Evolutionary conservation across 2,888 invertebrate species (phyloP), one percentile per base, ranked within the genome.

Genomic region (Machimus rusticus): DNA sequence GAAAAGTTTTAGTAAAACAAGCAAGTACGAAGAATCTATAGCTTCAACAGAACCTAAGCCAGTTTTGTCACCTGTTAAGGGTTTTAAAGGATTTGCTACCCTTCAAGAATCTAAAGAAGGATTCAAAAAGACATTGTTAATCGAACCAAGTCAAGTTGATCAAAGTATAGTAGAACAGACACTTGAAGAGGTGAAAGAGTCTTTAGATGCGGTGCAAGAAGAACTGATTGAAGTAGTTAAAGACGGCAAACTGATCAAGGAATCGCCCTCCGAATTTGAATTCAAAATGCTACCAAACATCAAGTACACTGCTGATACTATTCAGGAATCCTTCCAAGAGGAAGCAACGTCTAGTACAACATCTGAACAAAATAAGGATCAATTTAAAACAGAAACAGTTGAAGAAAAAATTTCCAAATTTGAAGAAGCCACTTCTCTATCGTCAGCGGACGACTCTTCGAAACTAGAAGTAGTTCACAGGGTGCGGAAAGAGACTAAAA

Each of bases 251-350:
- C 94, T 94, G 82, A 95, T 95, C 89, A 95, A 96, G 90, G 95
- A 96, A 89, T 95, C 96, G 0, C 95, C 96, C 4, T 95, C 95
- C 1, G 96, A 96, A 91, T 96, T 96, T 90, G 95, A 96, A 90
- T 95, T 96, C 87, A 95, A 95, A 91, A 92, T 95, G 91, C 92
- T 94, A 78, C 93, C 94, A 31, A 92, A 93, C 89, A 91, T 92
- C 3, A 93, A 93, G 85, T 93, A 94, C 74, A 93, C 93, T 23
- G 89, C 89, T 9, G 91, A 90, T 34, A 91, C 90, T 28, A 90
- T 90, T 12, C 91, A 92, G 66, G 92, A 92, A 8, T 91, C 89
- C 0, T 91, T 91, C 39, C 90, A 90, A 28, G 90, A 90, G 78
- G 90, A 90, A 12, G 76, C 86, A 9, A 88, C 88, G 0, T 90